Percentiles rank a stretch among this genome's conserved stretches.
These are phyloP conservation scores for Triops longicaudatus DNA, from an alignment of 1,140 invertebrate genomes.

Conservation along the genomic window DNA sequence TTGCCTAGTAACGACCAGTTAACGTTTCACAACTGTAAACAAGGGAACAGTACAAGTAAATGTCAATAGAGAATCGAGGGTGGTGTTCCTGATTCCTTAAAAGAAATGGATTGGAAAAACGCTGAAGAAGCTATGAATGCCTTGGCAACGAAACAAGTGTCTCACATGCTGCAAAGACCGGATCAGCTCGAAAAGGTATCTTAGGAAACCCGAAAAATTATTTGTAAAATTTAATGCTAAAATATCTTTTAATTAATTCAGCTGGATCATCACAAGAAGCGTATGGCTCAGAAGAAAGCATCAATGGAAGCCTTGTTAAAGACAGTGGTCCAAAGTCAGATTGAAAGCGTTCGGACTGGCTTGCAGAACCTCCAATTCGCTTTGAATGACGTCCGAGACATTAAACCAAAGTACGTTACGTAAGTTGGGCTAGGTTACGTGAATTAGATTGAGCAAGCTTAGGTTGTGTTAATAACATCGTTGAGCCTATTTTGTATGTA, in stretches of 20 bases:
- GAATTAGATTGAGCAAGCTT: too few relatives aligned
- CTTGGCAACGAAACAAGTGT: neutral
- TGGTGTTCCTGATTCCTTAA: too few relatives aligned
- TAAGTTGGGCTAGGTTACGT: too few relatives aligned
- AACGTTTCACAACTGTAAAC: too few relatives aligned
- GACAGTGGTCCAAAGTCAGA: slow-evolving; percentile 95
- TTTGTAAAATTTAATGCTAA: too few relatives aligned
- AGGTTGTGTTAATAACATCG: too few relatives aligned
- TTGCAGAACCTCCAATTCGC: slow-evolving; percentile 80
- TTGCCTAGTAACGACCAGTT: too few relatives aligned
- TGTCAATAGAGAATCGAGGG: too few relatives aligned
- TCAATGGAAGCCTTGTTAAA: slow-evolving; percentile 95
- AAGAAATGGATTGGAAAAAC: neutral
- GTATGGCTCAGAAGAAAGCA: slow-evolving; percentile 73
- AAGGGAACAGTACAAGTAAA: too few relatives aligned
- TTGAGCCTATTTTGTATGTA: too few relatives aligned
- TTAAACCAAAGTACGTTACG: slow-evolving; percentile 58
- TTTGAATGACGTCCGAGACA: slow-evolving; percentile 65
- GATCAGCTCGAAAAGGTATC: slow-evolving; percentile 87
- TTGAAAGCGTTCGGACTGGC: slow-evolving; percentile 90
- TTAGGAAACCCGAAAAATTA: neutral
- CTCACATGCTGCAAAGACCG: slow-evolving; percentile 77
- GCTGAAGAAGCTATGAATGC: neutral
- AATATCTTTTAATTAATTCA: slow-evolving; percentile 34
- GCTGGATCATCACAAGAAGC: slow-evolving; percentile 75